These are phyloP conservation scores for Ennomos quercinarius DNA, from an alignment of 2,888 invertebrate species.

Conservation along the genomic window DNA sequence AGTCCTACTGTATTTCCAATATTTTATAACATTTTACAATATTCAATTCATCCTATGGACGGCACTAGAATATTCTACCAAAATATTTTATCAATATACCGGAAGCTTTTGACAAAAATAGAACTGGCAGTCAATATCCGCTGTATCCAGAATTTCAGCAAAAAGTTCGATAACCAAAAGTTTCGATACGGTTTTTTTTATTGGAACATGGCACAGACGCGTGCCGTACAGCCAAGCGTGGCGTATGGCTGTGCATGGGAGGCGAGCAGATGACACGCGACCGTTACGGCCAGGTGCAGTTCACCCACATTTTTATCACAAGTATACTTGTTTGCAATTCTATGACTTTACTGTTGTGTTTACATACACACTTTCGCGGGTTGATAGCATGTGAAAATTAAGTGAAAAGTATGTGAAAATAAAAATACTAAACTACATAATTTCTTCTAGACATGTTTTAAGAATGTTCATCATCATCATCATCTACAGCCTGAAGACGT, in stretches of 20 bases:
- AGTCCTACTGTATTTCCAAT: no score
- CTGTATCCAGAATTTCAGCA: conserved; percentile 45
- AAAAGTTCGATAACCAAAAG: conserved; percentile 48
- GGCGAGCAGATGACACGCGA: conserved; percentile 81
- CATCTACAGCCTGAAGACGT: no score
- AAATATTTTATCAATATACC: conserved; percentile 6
- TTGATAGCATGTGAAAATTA: no score
- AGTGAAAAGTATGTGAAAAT: not conserved
- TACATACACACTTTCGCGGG: not conserved
- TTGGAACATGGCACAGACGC: conserved; percentile 56
- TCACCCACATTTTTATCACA: conserved; percentile 1
- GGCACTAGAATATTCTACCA: not conserved
- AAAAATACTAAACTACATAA: no score
- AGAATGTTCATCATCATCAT: no score
- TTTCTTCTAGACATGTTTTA: no score
- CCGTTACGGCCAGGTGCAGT: conserved; percentile 82
- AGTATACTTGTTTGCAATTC: conserved; percentile 15
- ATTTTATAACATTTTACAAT: no score
- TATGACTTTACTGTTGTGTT: no score
- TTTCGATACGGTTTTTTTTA: conserved; percentile 43
- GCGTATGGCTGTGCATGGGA: conserved; percentile 67
- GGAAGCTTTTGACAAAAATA: conserved; percentile 29
- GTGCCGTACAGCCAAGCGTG: conserved; percentile 77
- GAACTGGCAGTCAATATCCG: conserved; percentile 36
- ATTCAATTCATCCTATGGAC: no score